These are phyloP conservation scores for Passer montanus DNA, from an alignment of 2,113 vertebrate genomes.

Conservation along the genomic window DNA sequence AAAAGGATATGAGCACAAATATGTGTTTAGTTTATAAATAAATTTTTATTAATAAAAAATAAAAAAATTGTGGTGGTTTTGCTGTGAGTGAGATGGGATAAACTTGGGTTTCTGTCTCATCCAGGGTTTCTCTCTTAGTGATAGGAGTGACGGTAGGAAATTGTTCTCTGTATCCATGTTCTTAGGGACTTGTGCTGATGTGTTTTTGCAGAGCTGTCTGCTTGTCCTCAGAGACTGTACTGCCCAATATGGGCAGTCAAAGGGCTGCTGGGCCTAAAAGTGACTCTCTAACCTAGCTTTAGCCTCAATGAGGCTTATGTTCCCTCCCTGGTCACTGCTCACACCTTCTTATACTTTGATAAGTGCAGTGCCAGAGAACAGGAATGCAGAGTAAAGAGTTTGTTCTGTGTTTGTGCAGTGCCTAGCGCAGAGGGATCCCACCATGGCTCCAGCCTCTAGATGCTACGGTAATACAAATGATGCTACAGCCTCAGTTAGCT, in stretches of 20 bases:
- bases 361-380: not conserved
- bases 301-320: not conserved
- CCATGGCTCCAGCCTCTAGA: not conserved
- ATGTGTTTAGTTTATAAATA: not conserved
- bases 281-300: not conserved
- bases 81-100: not conserved
- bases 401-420: conserved; percentile 63
- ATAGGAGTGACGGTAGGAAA: not conserved
- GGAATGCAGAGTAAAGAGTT: not conserved
- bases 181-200: not conserved
- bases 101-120: not conserved
- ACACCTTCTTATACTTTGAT: not conserved
- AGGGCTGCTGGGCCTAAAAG: not conserved
- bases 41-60: not conserved
- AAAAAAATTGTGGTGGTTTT: not conserved
- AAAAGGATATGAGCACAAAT: not conserved
- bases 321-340: not conserved
- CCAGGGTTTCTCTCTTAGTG: not conserved
- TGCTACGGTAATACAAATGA: conserved; percentile 23
- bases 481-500: not conserved
- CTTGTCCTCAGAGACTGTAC: rapidly evolving
- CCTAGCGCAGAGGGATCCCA: conserved; percentile 26
- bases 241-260: rapidly evolving
- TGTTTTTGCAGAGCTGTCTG: not conserved
- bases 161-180: not conserved